A percentile compares a stretch with the other conserved stretches of the same genome.
Conservation (phyloP, 2,888 invertebrate genomes). For the Nycteola revayana region DNA sequence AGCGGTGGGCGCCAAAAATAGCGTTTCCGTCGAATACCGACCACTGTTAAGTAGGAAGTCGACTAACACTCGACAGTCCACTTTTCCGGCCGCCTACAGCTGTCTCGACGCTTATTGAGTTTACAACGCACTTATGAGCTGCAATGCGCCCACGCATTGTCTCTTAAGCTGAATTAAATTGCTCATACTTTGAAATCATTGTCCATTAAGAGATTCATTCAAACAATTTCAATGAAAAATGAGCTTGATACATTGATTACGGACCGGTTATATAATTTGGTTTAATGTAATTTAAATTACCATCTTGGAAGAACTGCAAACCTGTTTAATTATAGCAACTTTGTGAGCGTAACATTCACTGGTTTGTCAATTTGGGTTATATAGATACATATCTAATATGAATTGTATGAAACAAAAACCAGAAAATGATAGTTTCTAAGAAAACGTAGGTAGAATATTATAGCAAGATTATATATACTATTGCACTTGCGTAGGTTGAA, state of each 20-base stretch:
- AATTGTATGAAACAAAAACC: conserved; percentile 4
- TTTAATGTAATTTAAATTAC: too few species aligned
- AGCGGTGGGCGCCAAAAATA: conserved; percentile 79
- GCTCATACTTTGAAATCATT: conserved; percentile 65
- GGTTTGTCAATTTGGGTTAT: too few species aligned
- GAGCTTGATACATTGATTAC: conserved; percentile 13
- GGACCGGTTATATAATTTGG: background rate
- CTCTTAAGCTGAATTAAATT: conserved; percentile 77
- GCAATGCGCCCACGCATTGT: conserved; percentile 71
- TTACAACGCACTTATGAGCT: conserved; percentile 75
- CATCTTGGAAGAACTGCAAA: too few species aligned
- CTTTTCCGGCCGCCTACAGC: conserved; percentile 78
- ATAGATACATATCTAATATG: background rate
- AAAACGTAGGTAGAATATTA: conserved; percentile 29
- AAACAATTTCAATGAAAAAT: conserved; percentile 22
- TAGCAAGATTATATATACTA: conserved; percentile 34
- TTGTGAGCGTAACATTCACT: too few species aligned
- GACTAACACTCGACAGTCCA: conserved; percentile 62
- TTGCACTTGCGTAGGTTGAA: conserved; percentile 38
- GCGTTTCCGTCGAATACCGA: conserved; percentile 71
- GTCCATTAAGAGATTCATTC: conserved; percentile 49
- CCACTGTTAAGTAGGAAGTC: conserved; percentile 78
- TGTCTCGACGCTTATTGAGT: conserved; percentile 76
- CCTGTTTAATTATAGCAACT: too few species aligned
- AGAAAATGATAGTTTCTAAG: conserved; percentile 15